Conservation (phyloP, 1,140 invertebrate genomes). For the Doryteuthis pealeii region DNA sequence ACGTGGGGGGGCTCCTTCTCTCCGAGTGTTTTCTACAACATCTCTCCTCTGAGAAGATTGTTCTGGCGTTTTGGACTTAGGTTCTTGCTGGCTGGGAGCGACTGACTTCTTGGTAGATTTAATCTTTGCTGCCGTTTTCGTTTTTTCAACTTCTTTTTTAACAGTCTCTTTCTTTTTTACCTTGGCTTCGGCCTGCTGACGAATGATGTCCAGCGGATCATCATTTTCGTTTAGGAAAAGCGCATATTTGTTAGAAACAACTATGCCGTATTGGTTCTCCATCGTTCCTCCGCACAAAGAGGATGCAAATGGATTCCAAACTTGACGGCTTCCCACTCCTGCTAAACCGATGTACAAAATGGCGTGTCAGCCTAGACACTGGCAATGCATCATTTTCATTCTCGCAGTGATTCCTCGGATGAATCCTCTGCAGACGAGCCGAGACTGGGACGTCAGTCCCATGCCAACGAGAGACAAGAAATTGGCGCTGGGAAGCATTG, state of each 20-base stretch:
- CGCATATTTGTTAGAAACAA: conserved; percentile 87
- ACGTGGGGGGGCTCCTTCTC: conserved; percentile 31
- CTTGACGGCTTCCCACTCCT: conserved; percentile 23
- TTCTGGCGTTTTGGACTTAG: conserved; percentile 66
- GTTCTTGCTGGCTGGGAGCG: conserved; percentile 57
- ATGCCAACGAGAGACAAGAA: no score
- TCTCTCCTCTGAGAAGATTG: conserved; percentile 43
- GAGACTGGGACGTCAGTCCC: no score
- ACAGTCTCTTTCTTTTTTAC: conserved; percentile 70
- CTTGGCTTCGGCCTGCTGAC: conserved; percentile 74
- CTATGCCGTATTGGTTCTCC: conserved; percentile 91
- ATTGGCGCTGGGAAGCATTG: no score
- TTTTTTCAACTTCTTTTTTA: conserved; percentile 66
- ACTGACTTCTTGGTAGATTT: conserved; percentile 60
- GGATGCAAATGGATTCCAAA: conserved; percentile 59
- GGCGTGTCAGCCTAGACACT: conserved; percentile 52
- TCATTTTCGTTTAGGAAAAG: conserved; percentile 81
- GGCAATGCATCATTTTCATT: conserved; percentile 33
- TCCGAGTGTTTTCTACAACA: conserved; percentile 21
- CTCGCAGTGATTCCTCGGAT: no score
- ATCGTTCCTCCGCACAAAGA: conserved; percentile 66
- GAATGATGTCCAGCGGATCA: conserved; percentile 80
- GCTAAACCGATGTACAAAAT: conserved; percentile 55
- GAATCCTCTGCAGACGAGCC: no score
- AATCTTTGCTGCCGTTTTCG: conserved; percentile 63